Percentiles rank a stretch among this genome's conserved stretches.
Conservation (phyloP, 2,888 invertebrate genomes). For the Cheilosia pagana region DNA sequence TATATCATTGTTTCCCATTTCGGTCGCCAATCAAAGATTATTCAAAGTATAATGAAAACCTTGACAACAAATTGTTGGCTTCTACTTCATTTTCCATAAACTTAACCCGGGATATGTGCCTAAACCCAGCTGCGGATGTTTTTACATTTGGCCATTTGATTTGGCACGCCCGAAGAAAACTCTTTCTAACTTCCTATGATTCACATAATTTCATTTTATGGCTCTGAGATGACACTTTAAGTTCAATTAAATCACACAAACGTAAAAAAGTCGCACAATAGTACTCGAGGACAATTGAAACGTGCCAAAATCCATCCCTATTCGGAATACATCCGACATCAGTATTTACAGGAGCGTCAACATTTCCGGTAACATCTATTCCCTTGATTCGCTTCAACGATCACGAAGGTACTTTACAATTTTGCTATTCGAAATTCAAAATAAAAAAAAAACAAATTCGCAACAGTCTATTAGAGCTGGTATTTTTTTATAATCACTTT, state of each 20-base stretch:
- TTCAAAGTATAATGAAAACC: too few species aligned
- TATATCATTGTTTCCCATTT: too few species aligned
- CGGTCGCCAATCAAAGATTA: too few species aligned
- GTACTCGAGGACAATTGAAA: slow-evolving; percentile 56
- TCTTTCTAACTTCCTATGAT: too few species aligned
- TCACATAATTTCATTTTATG: too few species aligned
- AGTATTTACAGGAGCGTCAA: slow-evolving; percentile 62
- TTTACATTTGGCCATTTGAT: too few species aligned
- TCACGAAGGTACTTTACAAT: slow-evolving; percentile 54
- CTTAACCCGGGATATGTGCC: too few species aligned
- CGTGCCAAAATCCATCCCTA: slow-evolving; percentile 56
- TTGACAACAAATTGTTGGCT: too few species aligned
- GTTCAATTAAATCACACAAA: slow-evolving; percentile 14
- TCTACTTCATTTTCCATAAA: too few species aligned
- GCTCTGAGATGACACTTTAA: not conserved
- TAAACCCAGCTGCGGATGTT: too few species aligned
- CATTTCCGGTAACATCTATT: slow-evolving; percentile 60
- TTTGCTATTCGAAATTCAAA: slow-evolving; percentile 27
- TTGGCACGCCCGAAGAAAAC: too few species aligned
- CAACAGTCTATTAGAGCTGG: slow-evolving; percentile 69
- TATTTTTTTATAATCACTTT: slow-evolving; percentile 62
- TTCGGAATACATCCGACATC: slow-evolving; percentile 48
- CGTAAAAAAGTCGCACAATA: slow-evolving; percentile 27
- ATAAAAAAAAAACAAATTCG: slow-evolving; percentile 59
- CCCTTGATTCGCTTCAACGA: slow-evolving; percentile 60